phyloP scores from a whole-genome alignment of 2,797 vertebrate species.

The Peromyscus attwateri region DNA sequence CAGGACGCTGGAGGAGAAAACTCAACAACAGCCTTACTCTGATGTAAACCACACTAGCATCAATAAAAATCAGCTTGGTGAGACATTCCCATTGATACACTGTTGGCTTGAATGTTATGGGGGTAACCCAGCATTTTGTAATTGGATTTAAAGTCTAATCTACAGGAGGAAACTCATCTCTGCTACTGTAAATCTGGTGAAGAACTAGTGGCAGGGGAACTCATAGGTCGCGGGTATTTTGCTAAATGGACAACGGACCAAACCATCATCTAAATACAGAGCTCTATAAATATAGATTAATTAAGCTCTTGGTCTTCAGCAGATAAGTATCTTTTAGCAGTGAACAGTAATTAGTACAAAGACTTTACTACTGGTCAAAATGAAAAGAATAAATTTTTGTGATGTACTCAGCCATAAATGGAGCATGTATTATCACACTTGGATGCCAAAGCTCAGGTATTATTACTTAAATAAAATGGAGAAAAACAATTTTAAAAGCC shows the following conservation, averaged over 20 bases:
- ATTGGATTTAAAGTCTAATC: background rate
- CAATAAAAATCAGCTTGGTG: no score
- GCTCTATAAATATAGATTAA: background rate
- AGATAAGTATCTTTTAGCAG: background rate
- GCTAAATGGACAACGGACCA: background rate
- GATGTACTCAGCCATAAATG: no score
- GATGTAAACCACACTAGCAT: no score
- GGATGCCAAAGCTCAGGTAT: background rate
- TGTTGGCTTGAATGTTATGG: background rate
- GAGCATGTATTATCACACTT: background rate
- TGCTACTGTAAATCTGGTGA: background rate
- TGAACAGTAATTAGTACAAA: background rate
- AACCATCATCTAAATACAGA: background rate
- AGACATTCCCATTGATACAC: no score
- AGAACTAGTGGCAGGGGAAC: background rate
- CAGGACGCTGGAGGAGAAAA: background rate
- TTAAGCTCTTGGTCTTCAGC: background rate
- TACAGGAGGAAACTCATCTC: background rate
- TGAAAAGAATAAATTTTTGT: no score
- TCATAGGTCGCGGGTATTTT: background rate
- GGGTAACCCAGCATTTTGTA: background rate
- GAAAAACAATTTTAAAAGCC: background rate
- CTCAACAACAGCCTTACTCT: background rate
- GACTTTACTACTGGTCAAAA: background rate
- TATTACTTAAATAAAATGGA: background rate